These are phyloP conservation scores for Agonopterix alstromeriana DNA, from an alignment of 2,888 invertebrate genomes.

Conservation along the genomic window DNA sequence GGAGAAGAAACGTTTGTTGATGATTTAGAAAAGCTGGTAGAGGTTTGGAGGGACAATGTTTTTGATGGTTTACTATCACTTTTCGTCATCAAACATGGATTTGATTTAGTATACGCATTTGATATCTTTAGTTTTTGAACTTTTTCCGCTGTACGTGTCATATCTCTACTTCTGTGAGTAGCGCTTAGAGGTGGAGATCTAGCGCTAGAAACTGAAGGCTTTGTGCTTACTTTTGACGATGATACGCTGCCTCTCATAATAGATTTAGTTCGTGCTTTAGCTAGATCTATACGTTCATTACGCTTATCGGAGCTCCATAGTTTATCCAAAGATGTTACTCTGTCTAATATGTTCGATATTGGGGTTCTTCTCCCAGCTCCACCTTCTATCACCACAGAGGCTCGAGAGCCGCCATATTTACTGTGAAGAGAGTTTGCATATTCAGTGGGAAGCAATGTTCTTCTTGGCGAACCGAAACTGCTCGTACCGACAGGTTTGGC, in stretches of 20 bases:
- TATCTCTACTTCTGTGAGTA: slow-evolving; percentile 62
- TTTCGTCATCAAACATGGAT: slow-evolving; percentile 39
- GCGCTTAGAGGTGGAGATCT: slow-evolving; percentile 29
- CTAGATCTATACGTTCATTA: slow-evolving; percentile 57
- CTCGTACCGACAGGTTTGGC: slow-evolving; percentile 47
- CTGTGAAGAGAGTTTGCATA: slow-evolving; percentile 43
- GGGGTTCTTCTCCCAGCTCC: slow-evolving; percentile 69
- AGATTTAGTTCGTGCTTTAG: slow-evolving; percentile 43
- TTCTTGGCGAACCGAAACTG: slow-evolving; percentile 63
- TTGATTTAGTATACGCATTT: slow-evolving; percentile 47
- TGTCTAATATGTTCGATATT: slow-evolving; percentile 67
- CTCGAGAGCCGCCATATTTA: slow-evolving; percentile 36
- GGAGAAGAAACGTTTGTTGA: slow-evolving; percentile 39
- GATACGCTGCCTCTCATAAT: slow-evolving; percentile 24
- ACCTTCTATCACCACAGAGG: slow-evolving; percentile 59
- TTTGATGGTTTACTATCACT: slow-evolving; percentile 31
- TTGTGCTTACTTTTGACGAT: slow-evolving; percentile 19
- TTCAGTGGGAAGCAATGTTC: slow-evolving; percentile 60
- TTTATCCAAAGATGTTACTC: slow-evolving; percentile 75
- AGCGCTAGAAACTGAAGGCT: slow-evolving; percentile 16
- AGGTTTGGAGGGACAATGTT: slow-evolving; percentile 26
- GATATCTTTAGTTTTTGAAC: slow-evolving; percentile 53
- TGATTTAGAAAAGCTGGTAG: slow-evolving; percentile 48
- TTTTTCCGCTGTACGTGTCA: slow-evolving; percentile 67
- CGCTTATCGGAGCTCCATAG: slow-evolving; percentile 68